phyloP scores from a whole-genome alignment of 2,113 vertebrate genomes.

The Myanophis thanlyinensis region DNA sequence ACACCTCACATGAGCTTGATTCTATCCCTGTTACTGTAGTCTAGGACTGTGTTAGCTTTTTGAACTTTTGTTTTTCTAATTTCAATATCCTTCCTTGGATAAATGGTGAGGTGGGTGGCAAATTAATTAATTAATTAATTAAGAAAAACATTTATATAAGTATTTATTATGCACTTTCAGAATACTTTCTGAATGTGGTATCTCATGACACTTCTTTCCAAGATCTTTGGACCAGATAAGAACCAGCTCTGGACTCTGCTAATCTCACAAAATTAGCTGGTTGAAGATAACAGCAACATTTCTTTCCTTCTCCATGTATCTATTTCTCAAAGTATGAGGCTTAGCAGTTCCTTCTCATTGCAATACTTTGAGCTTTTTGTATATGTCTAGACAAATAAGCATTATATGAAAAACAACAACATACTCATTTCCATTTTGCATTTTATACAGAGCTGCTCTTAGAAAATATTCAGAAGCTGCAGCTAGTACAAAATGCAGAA shows the following conservation, averaged over 20 bases:
- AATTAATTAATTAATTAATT: too few relatives aligned
- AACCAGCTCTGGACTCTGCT: background rate
- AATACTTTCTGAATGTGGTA: background rate
- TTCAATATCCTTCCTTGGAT: background rate
- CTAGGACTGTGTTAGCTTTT: background rate
- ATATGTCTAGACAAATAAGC: background rate
- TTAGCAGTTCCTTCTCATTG: background rate
- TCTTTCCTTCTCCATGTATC: background rate
- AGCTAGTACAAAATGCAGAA: background rate
- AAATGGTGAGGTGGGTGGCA: background rate
- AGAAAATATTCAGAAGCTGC: background rate
- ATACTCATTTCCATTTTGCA: background rate
- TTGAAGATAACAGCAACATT: background rate
- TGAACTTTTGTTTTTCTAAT: background rate
- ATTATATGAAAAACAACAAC: background rate
- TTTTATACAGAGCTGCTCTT: background rate
- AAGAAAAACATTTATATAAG: background rate
- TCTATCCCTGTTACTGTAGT: background rate
- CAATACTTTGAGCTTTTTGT: background rate
- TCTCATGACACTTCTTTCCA: background rate
- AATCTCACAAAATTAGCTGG: background rate
- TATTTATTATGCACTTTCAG: background rate
- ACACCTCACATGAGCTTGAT: background rate
- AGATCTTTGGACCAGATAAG: background rate
- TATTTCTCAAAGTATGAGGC: background rate